A percentile compares a stretch with the other conserved stretches of the same genome.
Conservation (phyloP, 2,888 invertebrate genomes). For the Drosophila anomelani region DNA sequence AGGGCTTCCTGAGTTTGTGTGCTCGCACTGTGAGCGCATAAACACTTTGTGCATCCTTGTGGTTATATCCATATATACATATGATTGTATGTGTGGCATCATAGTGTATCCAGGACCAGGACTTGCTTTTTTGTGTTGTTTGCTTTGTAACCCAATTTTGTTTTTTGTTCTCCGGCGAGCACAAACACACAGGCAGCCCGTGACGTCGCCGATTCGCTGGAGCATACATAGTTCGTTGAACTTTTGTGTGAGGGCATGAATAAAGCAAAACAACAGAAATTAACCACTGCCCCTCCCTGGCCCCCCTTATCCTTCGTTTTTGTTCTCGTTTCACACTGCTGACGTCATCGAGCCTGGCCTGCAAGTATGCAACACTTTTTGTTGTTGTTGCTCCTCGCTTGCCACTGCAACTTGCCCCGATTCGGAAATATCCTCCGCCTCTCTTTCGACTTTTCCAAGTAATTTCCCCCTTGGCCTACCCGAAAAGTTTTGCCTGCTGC, state of each 20-base stretch:
- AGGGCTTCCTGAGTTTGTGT: slow-evolving; percentile 18
- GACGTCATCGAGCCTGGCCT: slow-evolving; percentile 64
- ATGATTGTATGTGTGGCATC: not conserved
- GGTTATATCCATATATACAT: slow-evolving; percentile 6
- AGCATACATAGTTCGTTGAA: slow-evolving; percentile 68
- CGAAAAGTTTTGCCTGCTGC: slow-evolving; percentile 1
- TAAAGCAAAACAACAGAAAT: slow-evolving; percentile 53
- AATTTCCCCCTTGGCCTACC: not conserved
- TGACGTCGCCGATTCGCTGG: slow-evolving; percentile 42
- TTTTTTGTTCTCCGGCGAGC: slow-evolving; percentile 7
- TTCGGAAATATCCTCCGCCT: not conserved
- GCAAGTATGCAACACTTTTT: slow-evolving; percentile 70
- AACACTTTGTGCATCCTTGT: slow-evolving; percentile 29
- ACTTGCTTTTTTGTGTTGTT: slow-evolving; percentile 51
- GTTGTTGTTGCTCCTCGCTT: not conserved
- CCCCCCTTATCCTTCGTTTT: not conserved
- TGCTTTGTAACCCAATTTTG: slow-evolving; percentile 72
- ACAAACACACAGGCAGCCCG: slow-evolving; percentile 10
- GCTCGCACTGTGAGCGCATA: slow-evolving; percentile 22
- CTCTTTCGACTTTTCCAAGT: slow-evolving; percentile 17
- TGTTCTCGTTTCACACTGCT: slow-evolving; percentile 42
- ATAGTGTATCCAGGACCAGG: slow-evolving; percentile 35
- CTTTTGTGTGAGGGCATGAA: slow-evolving; percentile 56
- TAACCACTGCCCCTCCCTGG: slow-evolving; percentile 50
- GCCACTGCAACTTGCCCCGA: slow-evolving; percentile 16